A percentile compares a stretch with the other conserved stretches of the same genome.
phyloP scores from a whole-genome alignment of 2,888 invertebrate species.

The Seira sanloemensis region DNA sequence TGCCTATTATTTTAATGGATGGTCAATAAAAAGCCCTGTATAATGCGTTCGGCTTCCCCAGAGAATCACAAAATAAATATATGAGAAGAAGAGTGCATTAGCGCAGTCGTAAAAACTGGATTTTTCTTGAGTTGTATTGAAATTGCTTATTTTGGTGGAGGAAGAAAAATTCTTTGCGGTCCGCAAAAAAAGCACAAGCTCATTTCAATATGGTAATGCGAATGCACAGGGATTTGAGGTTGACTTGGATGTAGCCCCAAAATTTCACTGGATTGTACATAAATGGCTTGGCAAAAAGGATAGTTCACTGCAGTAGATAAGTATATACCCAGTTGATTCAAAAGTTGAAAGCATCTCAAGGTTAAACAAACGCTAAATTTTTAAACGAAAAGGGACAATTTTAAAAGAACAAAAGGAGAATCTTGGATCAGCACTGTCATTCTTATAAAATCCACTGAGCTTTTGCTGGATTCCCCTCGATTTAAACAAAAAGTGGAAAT shows the following conservation, averaged over 20 bases:
- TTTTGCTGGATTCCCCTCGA: background rate
- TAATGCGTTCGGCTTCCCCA: slow-evolving; percentile 19
- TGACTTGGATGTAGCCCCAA: background rate
- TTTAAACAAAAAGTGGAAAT: slow-evolving; percentile 15
- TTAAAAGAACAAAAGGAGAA: background rate
- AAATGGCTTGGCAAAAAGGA: background rate
- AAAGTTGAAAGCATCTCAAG: background rate
- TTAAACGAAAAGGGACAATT: background rate
- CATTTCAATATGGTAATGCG: too few species aligned
- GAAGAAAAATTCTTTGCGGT: background rate
- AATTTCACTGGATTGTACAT: background rate
- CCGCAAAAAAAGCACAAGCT: background rate
- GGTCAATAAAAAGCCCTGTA: slow-evolving; percentile 40
- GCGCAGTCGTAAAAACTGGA: slow-evolving; percentile 39
- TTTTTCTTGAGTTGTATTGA: background rate
- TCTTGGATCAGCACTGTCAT: slow-evolving; percentile 20
- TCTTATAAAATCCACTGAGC: background rate
- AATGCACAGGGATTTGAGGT: background rate
- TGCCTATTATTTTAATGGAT: slow-evolving; percentile 50
- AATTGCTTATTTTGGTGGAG: background rate
- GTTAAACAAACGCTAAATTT: background rate
- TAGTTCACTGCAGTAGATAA: background rate
- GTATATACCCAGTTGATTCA: too few species aligned
- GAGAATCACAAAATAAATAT: slow-evolving; percentile 5
- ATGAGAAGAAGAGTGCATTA: too few species aligned